Evolutionary conservation across 2,888 invertebrate genomes (phyloP).

Genomic region (Cabera pusaria): DNA sequence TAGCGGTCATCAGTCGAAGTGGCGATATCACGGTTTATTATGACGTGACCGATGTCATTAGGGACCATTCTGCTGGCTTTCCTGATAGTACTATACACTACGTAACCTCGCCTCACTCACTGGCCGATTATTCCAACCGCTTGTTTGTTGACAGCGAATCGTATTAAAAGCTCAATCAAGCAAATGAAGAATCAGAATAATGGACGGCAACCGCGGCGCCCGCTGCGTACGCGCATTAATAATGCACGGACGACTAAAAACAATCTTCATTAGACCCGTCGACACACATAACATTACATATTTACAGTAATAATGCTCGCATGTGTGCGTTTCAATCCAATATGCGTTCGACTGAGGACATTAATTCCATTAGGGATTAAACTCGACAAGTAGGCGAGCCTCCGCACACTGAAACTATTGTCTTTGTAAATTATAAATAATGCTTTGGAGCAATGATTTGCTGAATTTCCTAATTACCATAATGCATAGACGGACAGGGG

Average conservation of each 20-base stretch:
- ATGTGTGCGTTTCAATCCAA: slow-evolving; percentile 47
- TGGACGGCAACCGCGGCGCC: slow-evolving; percentile 65
- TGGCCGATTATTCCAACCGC: slow-evolving; percentile 72
- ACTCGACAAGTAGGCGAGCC: slow-evolving; percentile 38
- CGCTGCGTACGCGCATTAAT: slow-evolving; percentile 82
- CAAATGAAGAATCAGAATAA: slow-evolving; percentile 83
- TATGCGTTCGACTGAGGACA: slow-evolving; percentile 42
- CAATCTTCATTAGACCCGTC: slow-evolving; percentile 77
- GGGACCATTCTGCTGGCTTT: slow-evolving; percentile 41
- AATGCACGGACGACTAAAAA: slow-evolving; percentile 75
- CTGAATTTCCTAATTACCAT: slow-evolving; percentile 66
- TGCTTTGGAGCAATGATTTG: slow-evolving; percentile 67
- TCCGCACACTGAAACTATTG: slow-evolving; percentile 35
- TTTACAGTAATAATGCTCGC: slow-evolving; percentile 42
- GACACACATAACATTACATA: slow-evolving; percentile 74
- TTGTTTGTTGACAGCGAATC: slow-evolving; percentile 74
- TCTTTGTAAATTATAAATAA: slow-evolving; percentile 61
- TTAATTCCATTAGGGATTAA: slow-evolving; percentile 55
- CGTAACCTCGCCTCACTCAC: slow-evolving; percentile 54
- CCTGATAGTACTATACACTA: slow-evolving; percentile 28
- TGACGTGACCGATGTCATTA: slow-evolving; percentile 74
- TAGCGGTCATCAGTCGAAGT: slow-evolving; percentile 51
- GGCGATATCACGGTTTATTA: slow-evolving; percentile 59
- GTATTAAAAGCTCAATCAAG: slow-evolving; percentile 83
- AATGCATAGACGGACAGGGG: slow-evolving; percentile 45